phyloP scores from a whole-genome alignment of 2,797 vertebrate species.

The Semotilus atromaculatus region DNA sequence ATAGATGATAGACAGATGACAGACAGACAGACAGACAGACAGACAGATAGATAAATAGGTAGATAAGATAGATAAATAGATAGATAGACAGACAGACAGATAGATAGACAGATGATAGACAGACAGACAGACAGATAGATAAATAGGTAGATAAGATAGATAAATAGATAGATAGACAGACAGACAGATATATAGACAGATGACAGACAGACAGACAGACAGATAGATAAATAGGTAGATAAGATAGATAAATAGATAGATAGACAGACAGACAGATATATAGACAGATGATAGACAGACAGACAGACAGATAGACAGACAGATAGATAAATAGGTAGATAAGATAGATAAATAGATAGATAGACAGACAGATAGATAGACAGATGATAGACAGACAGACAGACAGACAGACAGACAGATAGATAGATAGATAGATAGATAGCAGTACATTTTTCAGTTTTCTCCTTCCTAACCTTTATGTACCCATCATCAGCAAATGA shows the following conservation, averaged over 20 bases:
- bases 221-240: not conserved
- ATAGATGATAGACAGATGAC: no score
- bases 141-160: not conserved
- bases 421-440: no score
- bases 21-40: not conserved
- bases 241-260: not conserved
- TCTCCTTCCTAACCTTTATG: conserved; percentile 28
- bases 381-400: no score
- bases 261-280: no score
- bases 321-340: no score
- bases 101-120: not conserved
- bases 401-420: no score
- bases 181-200: not conserved
- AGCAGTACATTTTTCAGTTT: not conserved
- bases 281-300: no score
- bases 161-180: no score
- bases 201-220: not conserved
- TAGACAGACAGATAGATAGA: no score
- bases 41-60: not conserved
- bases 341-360: no score
- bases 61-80: no score
- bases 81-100: not conserved
- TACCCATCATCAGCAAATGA: conserved; percentile 66
- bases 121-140: not conserved
- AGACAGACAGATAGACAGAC: no score